phyloP scores from a whole-genome alignment of 2,797 vertebrate species.

The Melanotaenia parkinsoni region DNA sequence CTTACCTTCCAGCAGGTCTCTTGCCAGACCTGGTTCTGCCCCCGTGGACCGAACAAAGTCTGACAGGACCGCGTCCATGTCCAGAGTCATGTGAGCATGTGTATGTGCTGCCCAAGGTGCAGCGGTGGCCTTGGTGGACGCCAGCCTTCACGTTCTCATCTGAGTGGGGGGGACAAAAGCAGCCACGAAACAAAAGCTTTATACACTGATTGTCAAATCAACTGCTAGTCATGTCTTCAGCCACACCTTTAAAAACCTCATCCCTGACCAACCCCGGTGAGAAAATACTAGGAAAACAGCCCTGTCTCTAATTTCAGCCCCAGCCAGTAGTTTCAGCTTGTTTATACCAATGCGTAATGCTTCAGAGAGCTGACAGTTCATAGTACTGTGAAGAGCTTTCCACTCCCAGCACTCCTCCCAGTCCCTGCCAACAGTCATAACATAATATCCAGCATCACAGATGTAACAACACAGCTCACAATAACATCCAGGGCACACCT shows the following conservation, averaged over 20 bases:
- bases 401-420: constrained; percentile 62
- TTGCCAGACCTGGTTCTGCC: constrained; percentile 99
- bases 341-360: constrained; percentile 45
- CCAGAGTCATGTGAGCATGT: constrained; percentile 99
- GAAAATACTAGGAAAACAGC: constrained; percentile 5
- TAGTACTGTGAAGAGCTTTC: constrained; percentile 46
- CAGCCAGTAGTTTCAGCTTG: constrained; percentile 31
- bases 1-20: constrained; percentile 99
- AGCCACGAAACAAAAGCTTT: constrained; percentile 17
- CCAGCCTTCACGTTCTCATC: constrained; percentile 94
- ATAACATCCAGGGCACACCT: constrained; percentile 65
- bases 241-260: constrained; percentile 21
- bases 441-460: constrained; percentile 59
- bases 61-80: constrained; percentile 99
- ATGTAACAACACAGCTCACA: constrained; percentile 52
- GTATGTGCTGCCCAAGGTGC: constrained; percentile 91
- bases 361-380: constrained; percentile 43
- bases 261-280: constrained; percentile 19
- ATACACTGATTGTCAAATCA: constrained; percentile 12
- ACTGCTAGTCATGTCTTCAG: constrained; percentile 10
- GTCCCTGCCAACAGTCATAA: constrained; percentile 53
- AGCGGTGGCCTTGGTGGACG: constrained; percentile 88
- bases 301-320: constrained; percentile 31
- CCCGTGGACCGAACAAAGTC: constrained; percentile 99
- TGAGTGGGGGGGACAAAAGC: constrained; percentile 60